Percentiles rank a stretch among this genome's conserved stretches.
Conservation (phyloP, 2,797 vertebrate species). For the Chelidonichthys spinosus region DNA sequence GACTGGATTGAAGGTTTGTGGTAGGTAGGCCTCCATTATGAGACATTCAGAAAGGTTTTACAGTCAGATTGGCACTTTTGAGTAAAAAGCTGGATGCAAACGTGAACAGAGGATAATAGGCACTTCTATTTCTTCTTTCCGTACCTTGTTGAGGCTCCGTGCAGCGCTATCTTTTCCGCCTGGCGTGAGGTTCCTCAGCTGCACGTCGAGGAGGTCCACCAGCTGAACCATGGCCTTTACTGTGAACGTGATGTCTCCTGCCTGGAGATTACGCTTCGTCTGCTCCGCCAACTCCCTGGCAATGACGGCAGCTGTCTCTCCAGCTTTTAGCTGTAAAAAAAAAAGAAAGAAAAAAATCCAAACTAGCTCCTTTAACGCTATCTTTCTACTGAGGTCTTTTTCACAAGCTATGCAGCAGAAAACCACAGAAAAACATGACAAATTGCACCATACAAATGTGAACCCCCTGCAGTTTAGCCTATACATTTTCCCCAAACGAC, state of each 20-base stretch:
- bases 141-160: conserved; percentile 96
- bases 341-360: neutral
- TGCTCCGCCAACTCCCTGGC: conserved; percentile 96
- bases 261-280: conserved; percentile 92
- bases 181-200: conserved; percentile 95
- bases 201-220: conserved; percentile 95
- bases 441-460: conserved; percentile 46
- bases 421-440: conserved; percentile 32
- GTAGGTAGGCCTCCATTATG: neutral
- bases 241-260: conserved; percentile 94
- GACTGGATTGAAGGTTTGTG: conserved; percentile 23
- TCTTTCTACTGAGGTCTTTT: neutral
- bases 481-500: conserved; percentile 42
- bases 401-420: conserved; percentile 11
- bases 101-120: neutral
- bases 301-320: conserved; percentile 96
- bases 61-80: neutral
- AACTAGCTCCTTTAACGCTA: neutral
- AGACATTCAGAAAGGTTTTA: conserved; percentile 13
- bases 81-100: conserved; percentile 17
- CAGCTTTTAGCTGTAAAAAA: conserved; percentile 87
- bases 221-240: conserved; percentile 96
- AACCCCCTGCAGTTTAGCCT: conserved; percentile 39
- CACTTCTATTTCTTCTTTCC: neutral
- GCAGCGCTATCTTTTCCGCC: conserved; percentile 97